These are phyloP conservation scores for Noctua comes DNA, from an alignment of 2,888 invertebrate genomes.

Conservation along the genomic window DNA sequence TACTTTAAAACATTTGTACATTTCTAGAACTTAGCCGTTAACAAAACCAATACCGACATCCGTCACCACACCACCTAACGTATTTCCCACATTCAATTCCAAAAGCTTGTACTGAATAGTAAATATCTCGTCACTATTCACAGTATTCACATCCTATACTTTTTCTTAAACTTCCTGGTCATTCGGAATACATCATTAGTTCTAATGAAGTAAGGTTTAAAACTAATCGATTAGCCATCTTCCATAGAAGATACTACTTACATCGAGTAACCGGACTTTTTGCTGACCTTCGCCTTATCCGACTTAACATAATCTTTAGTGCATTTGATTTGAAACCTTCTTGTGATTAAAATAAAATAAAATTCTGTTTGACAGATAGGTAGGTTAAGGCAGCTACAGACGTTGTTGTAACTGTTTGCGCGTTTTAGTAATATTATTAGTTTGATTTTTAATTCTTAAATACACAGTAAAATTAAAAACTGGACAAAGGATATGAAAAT, in stretches of 20 bases:
- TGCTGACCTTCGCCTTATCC: slow-evolving; percentile 36
- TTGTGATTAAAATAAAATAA: slow-evolving; percentile 17
- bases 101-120: slow-evolving; percentile 32
- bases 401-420: neutral
- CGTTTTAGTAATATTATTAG: neutral
- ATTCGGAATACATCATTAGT: slow-evolving; percentile 39
- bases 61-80: slow-evolving; percentile 18
- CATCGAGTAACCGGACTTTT: slow-evolving; percentile 48
- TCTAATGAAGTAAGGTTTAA: slow-evolving; percentile 54
- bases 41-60: slow-evolving; percentile 32
- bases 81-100: slow-evolving; percentile 16
- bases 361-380: neutral
- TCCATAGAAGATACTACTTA: slow-evolving; percentile 33
- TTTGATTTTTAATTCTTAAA: neutral
- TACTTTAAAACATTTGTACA: neutral
- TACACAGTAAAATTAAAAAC: too few relatives aligned
- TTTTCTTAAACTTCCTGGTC: slow-evolving; percentile 52
- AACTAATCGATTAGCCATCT: slow-evolving; percentile 38
- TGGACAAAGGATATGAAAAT: neutral
- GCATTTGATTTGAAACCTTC: slow-evolving; percentile 23
- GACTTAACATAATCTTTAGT: neutral
- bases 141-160: slow-evolving; percentile 13
- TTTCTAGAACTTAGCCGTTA: slow-evolving; percentile 26
- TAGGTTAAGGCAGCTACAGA: slow-evolving; percentile 20
- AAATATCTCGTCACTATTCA: slow-evolving; percentile 7